Base-by-base conservation (phyloP, 2,888 invertebrate genomes). In the Tinea pellionella region DNA sequence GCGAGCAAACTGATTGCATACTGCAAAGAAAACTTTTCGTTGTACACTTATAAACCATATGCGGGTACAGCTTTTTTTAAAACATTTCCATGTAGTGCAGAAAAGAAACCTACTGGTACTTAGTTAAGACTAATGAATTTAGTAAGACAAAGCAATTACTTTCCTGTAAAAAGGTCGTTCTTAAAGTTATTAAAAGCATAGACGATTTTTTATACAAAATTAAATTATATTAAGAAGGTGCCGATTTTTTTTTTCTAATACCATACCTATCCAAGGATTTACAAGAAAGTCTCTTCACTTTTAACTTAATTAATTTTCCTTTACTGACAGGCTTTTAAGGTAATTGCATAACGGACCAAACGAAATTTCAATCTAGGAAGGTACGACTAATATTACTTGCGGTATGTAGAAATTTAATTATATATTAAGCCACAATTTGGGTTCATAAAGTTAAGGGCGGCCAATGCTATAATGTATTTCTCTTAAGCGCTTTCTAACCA, bases 1-100 rank as follows among this genome's bases (percentile, higher is more conserved):
- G 64, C 95, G 89, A 55, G 93, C 93, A 78, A 96, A 96, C 78
- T 96, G 96, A 79, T 92, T 94, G 85, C 96, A 96, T 74, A 96
- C 96, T 96, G 90, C 56, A 85, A 71, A 73, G 30, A 75, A 58
- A 42, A 53, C 15, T 15, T 24, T 24, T 24, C 24, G 24, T 24
- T 42, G 24, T 24, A 24, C n/a, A n/a, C n/a, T 24, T 24, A 3
- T 24, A 2, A 24, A 24, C 24, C 6, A 3, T 24, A 24, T 24
- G 6, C 24, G n/a, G n/a, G n/a, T n/a, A n/a, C n/a, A n/a, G n/a
- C n/a, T n/a, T n/a, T n/a, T n/a, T n/a, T n/a, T n/a, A n/a, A n/a
- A n/a, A n/a, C n/a, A n/a, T n/a, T n/a, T n/a, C n/a, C n/a, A n/a
- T n/a, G n/a, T n/a, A n/a, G n/a, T n/a, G n/a, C n/a, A n/a, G n/a